Evolutionary conservation across 2,113 vertebrate genomes (phyloP).

Genomic region (Apodemus sylvaticus): DNA sequence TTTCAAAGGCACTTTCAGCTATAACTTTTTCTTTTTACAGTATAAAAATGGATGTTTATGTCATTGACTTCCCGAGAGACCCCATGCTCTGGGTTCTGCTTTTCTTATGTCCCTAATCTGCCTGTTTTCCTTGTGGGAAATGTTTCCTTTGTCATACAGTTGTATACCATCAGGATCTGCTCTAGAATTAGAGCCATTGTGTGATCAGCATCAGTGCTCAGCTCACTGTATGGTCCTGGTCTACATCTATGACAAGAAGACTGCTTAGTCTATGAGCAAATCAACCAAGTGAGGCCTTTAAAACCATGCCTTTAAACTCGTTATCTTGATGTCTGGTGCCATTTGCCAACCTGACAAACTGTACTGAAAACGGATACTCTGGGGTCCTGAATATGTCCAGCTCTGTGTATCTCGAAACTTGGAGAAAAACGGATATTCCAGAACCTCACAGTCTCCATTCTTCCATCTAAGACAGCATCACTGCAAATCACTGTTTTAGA

Average conservation of each 20-base stretch:
- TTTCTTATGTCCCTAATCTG: slow-evolving; percentile 15
- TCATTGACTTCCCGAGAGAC: not conserved
- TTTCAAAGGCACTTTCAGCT: slow-evolving; percentile 13
- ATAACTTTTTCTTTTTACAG: slow-evolving; percentile 9
- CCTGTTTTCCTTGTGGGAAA: not conserved
- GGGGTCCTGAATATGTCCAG: not conserved
- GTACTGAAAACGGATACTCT: not conserved
- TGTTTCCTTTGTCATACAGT: not conserved
- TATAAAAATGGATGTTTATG: slow-evolving; percentile 1
- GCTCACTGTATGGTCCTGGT: not conserved
- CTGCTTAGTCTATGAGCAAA: slow-evolving; percentile 13
- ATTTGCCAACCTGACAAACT: not conserved
- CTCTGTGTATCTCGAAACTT: not conserved
- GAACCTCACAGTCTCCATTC: not conserved
- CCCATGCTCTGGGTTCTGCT: not conserved
- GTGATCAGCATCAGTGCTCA: not conserved
- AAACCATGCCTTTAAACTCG: slow-evolving; percentile 31
- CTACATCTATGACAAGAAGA: not conserved
- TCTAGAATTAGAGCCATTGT: not conserved
- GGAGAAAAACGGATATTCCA: not conserved
- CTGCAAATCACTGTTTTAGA: not conserved
- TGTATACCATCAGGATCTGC: not conserved
- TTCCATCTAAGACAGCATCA: not conserved
- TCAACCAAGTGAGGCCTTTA: not conserved
- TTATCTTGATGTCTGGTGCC: not conserved